Conservation (phyloP, 1,140 invertebrate species). For the Conus betulinus region DNA sequence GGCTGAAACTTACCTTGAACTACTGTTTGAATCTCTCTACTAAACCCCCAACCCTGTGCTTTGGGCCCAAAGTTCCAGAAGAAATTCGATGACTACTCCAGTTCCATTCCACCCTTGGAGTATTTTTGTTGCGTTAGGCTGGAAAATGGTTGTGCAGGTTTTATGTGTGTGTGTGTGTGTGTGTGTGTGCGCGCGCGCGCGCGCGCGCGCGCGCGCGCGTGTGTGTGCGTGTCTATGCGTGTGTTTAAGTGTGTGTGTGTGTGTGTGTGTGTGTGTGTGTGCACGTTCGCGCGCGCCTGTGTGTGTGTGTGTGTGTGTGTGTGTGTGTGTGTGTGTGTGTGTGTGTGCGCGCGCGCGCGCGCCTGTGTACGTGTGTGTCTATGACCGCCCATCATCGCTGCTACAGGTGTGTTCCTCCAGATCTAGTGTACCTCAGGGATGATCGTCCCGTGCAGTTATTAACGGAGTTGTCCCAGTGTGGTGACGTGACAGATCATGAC, state of each 20-base stretch:
- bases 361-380: neutral
- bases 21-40: too few relatives aligned
- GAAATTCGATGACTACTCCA: too few relatives aligned
- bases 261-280: conserved; percentile 8
- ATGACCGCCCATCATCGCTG: neutral
- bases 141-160: neutral
- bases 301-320: conserved; percentile 20
- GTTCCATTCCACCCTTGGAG: too few relatives aligned
- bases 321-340: conserved; percentile 18
- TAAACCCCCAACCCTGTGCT: too few relatives aligned
- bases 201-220: neutral
- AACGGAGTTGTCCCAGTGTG: too few relatives aligned
- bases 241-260: neutral
- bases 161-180: conserved; percentile 8
- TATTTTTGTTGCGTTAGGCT: too few relatives aligned
- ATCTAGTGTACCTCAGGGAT: too few relatives aligned
- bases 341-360: neutral
- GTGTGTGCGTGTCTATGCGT: neutral
- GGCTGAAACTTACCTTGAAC: too few relatives aligned
- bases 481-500: too few relatives aligned
- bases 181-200: neutral
- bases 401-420: neutral
- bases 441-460: too few relatives aligned
- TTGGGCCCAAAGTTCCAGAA: too few relatives aligned
- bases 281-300: neutral